Conservation (phyloP, 2,797 vertebrate species). For the Euthynnus affinis region DNA sequence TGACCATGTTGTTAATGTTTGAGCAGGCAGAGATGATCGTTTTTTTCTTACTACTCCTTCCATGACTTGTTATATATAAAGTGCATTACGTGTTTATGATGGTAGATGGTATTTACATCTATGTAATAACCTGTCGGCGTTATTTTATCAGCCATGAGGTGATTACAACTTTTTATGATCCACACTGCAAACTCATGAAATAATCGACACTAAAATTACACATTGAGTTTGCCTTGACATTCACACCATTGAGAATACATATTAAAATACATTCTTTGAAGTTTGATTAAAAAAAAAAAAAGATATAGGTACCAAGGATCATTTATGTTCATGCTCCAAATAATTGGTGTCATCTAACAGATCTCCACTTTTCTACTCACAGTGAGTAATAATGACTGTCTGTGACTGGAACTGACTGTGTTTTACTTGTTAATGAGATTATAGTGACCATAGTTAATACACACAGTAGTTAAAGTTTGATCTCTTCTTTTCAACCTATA, state of each 20-base stretch:
- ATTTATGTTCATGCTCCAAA: too few species aligned
- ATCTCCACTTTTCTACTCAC: too few species aligned
- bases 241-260: neutral
- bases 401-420: too few species aligned
- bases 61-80: neutral
- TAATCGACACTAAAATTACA: neutral
- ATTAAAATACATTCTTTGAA: neutral
- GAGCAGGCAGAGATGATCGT: neutral
- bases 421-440: too few species aligned
- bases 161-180: neutral
- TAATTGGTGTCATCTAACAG: too few species aligned
- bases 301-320: too few species aligned
- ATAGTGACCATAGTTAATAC: too few species aligned
- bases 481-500: too few species aligned
- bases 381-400: too few species aligned
- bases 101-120: neutral
- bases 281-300: too few species aligned
- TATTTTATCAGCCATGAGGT: neutral
- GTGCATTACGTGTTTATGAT: neutral
- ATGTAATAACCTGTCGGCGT: neutral
- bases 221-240: neutral
- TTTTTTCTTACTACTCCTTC: neutral
- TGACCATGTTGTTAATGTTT: slow-evolving; percentile 4
- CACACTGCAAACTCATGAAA: too few species aligned
- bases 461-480: too few species aligned